A percentile compares a stretch with the other conserved stretches of the same genome.
Conservation (phyloP, 2,888 invertebrate species). For the Chrysolina oricalcia region DNA sequence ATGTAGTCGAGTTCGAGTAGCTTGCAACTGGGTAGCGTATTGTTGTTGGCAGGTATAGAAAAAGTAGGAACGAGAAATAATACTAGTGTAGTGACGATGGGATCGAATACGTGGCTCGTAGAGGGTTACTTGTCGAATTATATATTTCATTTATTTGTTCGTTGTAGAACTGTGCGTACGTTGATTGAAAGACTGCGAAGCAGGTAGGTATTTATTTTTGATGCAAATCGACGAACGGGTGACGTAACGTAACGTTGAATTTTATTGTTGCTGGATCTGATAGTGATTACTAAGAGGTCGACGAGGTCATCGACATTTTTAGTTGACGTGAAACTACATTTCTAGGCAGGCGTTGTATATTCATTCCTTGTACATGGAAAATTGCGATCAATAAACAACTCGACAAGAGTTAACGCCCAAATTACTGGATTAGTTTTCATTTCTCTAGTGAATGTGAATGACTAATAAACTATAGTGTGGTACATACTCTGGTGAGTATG, state of each 20-base stretch:
- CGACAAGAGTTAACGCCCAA: conserved; percentile 11
- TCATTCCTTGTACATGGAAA: conserved; percentile 5
- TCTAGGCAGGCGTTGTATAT: conserved; percentile 7
- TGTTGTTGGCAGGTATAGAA: conserved; percentile 6
- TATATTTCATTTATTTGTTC: background rate
- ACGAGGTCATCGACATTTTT: conserved; percentile 16
- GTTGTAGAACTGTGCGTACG: background rate
- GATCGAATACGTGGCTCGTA: background rate
- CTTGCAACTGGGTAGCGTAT: background rate
- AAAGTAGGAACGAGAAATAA: background rate
- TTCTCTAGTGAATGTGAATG: background rate
- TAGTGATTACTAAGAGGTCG: background rate
- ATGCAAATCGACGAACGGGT: background rate
- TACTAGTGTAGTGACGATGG: conserved; percentile 1
- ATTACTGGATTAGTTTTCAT: background rate
- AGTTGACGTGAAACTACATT: conserved; percentile 5
- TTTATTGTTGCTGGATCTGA: conserved; percentile 9
- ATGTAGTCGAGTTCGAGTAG: background rate
- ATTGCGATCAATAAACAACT: conserved; percentile 17
- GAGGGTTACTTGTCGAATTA: background rate
- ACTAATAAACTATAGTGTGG: background rate
- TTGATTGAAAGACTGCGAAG: background rate
- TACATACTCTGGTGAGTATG: background rate
- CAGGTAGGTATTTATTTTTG: background rate
- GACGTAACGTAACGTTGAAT: conserved; percentile 9